These are phyloP conservation scores for Leguminivora glycinivorella DNA, from an alignment of 1,140 invertebrate genomes.

Conservation along the genomic window DNA sequence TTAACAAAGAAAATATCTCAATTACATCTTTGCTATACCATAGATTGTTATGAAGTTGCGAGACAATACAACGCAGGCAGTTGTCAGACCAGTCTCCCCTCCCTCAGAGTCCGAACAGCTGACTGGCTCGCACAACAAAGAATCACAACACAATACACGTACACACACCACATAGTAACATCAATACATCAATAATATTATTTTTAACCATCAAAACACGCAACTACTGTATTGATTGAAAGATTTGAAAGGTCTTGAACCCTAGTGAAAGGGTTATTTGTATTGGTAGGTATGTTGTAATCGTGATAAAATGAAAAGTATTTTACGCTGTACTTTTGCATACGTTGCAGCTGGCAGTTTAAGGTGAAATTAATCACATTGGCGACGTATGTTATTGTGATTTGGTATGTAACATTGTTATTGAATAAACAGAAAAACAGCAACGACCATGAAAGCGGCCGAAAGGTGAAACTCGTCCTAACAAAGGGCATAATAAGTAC, in stretches of 20 bases:
- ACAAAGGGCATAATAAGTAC: conserved; percentile 65
- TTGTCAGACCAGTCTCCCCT: conserved; percentile 17
- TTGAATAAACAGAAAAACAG: conserved; percentile 35
- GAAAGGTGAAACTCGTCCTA: conserved; percentile 54
- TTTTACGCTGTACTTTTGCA: not conserved
- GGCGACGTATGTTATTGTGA: not conserved
- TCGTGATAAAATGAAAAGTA: not conserved
- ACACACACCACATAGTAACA: not conserved
- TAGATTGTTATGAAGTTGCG: not conserved
- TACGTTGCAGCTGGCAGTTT: not conserved
- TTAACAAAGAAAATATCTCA: not conserved
- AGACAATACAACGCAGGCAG: not conserved
- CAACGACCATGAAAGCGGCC: conserved; percentile 49
- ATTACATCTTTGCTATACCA: not conserved
- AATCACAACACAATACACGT: conserved; percentile 18
- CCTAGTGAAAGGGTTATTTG: conserved; percentile 16
- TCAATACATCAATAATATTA: conserved; percentile 28
- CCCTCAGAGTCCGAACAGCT: conserved; percentile 13
- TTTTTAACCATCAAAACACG: conserved; percentile 24
- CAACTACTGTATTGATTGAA: conserved; percentile 26
- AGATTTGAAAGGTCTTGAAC: conserved; percentile 14
- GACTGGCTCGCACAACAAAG: conserved; percentile 22
- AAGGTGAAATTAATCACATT: not conserved
- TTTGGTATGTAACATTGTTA: conserved; percentile 17
- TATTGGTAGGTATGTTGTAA: conserved; percentile 6